Evolutionary conservation across 2,113 vertebrate genomes (phyloP).

Genomic region (Chloebia gouldiae): DNA sequence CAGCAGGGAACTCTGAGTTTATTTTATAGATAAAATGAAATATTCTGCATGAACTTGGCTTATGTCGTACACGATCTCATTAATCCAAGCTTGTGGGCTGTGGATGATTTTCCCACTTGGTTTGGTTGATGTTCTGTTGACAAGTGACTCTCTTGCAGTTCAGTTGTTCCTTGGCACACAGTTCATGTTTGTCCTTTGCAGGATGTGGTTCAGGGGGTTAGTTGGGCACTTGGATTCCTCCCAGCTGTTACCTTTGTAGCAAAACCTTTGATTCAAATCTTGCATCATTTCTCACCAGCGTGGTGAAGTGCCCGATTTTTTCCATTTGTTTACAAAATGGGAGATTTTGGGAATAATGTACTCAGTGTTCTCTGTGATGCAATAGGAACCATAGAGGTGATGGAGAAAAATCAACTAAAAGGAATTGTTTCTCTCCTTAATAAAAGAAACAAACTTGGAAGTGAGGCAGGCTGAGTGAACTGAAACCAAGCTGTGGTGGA

Average conservation of each 20-base stretch:
- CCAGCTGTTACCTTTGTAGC: background rate
- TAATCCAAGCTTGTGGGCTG: background rate
- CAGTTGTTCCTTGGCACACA: background rate
- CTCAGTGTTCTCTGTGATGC: background rate
- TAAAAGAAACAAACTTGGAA: background rate
- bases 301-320: background rate
- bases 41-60: background rate
- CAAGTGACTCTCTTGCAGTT: background rate
- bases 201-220: background rate
- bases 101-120: background rate
- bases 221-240: background rate
- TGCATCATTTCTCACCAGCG: accelerated
- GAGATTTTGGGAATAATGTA: background rate
- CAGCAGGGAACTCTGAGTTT: background rate
- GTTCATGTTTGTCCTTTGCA: background rate
- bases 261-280: background rate
- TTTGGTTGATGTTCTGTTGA: background rate
- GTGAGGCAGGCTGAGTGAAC: background rate
- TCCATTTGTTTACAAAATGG: background rate
- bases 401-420: background rate
- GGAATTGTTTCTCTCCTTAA: background rate
- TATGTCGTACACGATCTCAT: background rate
- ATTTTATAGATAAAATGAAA: background rate
- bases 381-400: background rate
- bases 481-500: background rate